phyloP scores from a whole-genome alignment of 64 coral and sea anemone species.

The Acropora tenuis region DNA sequence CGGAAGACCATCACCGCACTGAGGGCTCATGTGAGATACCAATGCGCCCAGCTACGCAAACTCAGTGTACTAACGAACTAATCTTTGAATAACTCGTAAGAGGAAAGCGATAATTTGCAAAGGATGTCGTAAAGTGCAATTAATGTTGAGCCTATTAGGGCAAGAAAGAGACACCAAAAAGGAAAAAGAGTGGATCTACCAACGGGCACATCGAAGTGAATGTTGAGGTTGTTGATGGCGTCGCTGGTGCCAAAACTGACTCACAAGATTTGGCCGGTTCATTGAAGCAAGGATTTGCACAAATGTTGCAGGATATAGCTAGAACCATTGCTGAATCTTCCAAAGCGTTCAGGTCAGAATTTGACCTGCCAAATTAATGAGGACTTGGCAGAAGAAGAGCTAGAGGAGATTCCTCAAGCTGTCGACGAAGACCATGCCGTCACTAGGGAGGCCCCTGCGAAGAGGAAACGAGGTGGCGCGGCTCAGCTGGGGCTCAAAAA shows the following conservation, averaged over 20 bases:
- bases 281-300: constrained; percentile 20
- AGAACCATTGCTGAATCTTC: constrained; percentile 41
- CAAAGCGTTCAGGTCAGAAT: constrained; percentile 24
- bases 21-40: constrained; percentile 17
- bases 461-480: constrained; percentile 14
- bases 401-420: background rate
- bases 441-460: constrained; percentile 13
- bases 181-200: background rate
- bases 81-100: background rate
- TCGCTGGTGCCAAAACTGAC: constrained; percentile 15
- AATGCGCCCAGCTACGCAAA: constrained; percentile 37
- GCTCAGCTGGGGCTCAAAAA: constrained; percentile 11
- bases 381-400: no score
- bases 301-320: constrained; percentile 4
- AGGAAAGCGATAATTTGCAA: constrained; percentile 53
- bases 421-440: background rate
- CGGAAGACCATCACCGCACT: constrained; percentile 5
- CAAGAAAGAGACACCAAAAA: no score
- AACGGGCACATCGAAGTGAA: background rate
- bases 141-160: constrained; percentile 7
- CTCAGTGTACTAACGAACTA: constrained; percentile 42
- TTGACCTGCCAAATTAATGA: constrained; percentile 17
- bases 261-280: constrained; percentile 2
- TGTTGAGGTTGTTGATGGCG: constrained; percentile 32
- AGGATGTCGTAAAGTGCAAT: constrained; percentile 8